These are phyloP conservation scores for Sparidentex hasta DNA, from an alignment of 2,797 vertebrate species.

Conservation along the genomic window DNA sequence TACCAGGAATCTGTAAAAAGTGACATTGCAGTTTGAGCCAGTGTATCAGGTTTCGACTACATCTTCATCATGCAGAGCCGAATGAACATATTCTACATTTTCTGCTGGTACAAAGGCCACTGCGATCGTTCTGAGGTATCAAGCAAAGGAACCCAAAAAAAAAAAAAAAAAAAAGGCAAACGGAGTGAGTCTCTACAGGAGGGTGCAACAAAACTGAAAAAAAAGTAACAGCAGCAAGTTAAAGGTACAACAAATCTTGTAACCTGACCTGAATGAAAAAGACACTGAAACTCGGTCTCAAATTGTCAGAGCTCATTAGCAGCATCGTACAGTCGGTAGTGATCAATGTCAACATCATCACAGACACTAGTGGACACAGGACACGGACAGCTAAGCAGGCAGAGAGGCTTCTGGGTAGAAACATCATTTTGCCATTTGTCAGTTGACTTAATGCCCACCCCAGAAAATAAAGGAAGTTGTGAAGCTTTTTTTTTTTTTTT, in stretches of 20 bases:
- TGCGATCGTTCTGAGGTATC: conserved; percentile 76
- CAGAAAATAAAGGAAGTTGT: conserved; percentile 16
- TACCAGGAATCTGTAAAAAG: conserved; percentile 54
- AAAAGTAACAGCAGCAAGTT: conserved; percentile 61
- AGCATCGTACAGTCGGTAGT: conserved; percentile 74
- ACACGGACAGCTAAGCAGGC: conserved; percentile 74
- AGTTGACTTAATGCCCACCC: conserved; percentile 30
- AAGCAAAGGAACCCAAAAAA: conserved; percentile 53
- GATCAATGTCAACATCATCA: conserved; percentile 56
- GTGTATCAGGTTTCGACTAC: conserved; percentile 28
- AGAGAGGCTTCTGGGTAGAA: conserved; percentile 65
- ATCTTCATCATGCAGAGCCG: conserved; percentile 59
- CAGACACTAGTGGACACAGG: conserved; percentile 51
- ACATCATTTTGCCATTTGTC: conserved; percentile 72
- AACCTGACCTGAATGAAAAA: conserved; percentile 76
- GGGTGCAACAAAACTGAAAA: conserved; percentile 34
- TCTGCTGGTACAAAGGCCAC: conserved; percentile 73
- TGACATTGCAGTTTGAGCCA: conserved; percentile 60
- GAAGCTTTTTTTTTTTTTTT: conserved; percentile 31
- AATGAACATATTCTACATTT: conserved; percentile 41
- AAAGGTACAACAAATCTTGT: conserved; percentile 43
- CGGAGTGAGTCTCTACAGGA: conserved; percentile 20
- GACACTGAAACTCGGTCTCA: conserved; percentile 55
- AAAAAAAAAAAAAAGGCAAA: conserved; percentile 26
- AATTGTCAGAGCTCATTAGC: conserved; percentile 78